Evolutionary conservation across 2,113 vertebrate genomes (phyloP).

Genomic region (Oreotrochilus melanogaster): DNA sequence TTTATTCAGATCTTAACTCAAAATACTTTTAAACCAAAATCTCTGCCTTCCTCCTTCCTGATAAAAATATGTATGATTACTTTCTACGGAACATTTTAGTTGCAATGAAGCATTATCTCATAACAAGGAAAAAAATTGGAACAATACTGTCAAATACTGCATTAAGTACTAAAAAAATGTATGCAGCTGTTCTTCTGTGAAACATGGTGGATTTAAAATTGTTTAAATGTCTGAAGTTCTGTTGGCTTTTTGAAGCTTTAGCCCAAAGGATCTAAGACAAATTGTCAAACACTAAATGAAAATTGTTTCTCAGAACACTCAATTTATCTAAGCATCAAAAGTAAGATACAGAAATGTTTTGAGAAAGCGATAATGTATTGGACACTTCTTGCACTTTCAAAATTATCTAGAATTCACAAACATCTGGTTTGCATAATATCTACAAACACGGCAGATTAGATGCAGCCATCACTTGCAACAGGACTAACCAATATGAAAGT

Average conservation of each 20-base stretch:
- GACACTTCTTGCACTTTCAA: slow-evolving; percentile 28
- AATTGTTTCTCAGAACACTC: background rate
- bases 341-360: background rate
- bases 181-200: background rate
- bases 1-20: background rate
- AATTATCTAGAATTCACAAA: slow-evolving; percentile 40
- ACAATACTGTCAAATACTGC: background rate
- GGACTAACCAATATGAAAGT: slow-evolving; percentile 59
- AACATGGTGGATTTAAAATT: background rate
- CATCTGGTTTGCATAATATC: slow-evolving; percentile 53
- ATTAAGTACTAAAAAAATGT: background rate
- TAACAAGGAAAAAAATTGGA: background rate
- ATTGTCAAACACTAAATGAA: background rate
- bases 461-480: slow-evolving; percentile 49
- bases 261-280: background rate
- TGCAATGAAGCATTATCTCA: background rate
- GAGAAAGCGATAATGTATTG: background rate
- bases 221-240: background rate
- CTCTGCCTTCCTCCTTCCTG: background rate
- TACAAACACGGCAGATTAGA: slow-evolving; percentile 46
- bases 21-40: background rate
- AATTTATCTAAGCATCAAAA: background rate
- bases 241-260: background rate
- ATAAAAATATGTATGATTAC: background rate
- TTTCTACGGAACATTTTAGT: background rate